These are phyloP conservation scores for Stenurella melanura DNA, from an alignment of 2,888 invertebrate species.

Conservation along the genomic window DNA sequence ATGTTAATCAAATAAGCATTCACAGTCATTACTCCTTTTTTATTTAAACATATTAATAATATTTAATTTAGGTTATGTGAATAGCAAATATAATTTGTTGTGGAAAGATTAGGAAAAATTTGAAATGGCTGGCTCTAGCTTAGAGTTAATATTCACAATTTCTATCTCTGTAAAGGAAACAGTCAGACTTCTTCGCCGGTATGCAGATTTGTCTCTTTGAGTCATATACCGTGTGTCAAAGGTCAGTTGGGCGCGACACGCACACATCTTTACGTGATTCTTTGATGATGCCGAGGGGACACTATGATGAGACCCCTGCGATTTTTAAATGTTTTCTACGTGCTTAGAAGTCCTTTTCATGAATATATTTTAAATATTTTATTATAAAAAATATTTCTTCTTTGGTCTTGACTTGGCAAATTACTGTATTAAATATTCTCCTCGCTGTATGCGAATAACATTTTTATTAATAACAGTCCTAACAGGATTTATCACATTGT, in stretches of 20 bases:
- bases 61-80: too few species aligned
- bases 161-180: conserved; percentile 20
- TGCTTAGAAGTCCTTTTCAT: conserved; percentile 41
- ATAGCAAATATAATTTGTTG: neutral
- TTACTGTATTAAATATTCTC: neutral
- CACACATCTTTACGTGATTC: conserved; percentile 69
- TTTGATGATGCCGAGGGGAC: conserved; percentile 59
- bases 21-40: too few species aligned
- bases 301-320: conserved; percentile 58
- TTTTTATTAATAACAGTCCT: neutral
- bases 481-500: neutral
- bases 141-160: conserved; percentile 5
- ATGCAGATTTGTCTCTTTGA: conserved; percentile 70
- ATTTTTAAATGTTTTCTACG: conserved; percentile 57
- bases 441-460: neutral
- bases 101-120: neutral
- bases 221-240: conserved; percentile 63
- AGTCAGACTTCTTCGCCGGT: conserved; percentile 52
- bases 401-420: neutral
- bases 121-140: neutral
- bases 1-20: too few species aligned
- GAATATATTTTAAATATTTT: conserved; percentile 28
- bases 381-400: neutral
- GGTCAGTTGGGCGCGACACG: conserved; percentile 70
- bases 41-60: too few species aligned